Evolutionary conservation across 2,797 vertebrate genomes (phyloP), one percentile per base, ranked within the genome.

Genomic region (Eulemur coronatus): DNA sequence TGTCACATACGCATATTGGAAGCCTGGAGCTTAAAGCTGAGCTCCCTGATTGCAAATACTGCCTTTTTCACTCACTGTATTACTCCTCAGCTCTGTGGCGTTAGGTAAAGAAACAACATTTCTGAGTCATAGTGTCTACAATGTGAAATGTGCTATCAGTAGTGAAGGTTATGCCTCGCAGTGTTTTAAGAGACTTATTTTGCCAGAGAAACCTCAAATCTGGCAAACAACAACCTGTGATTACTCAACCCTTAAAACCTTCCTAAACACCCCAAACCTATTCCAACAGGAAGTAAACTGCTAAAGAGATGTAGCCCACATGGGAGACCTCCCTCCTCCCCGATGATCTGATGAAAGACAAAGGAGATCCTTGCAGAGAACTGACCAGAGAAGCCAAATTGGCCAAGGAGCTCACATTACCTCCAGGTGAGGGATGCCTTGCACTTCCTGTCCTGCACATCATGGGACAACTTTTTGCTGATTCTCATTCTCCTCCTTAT

Each of bases 1-100:
- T 94, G 95, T 89, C n/a, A 55, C 4, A 33, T 17, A 92, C 55
- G 22, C 55, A 59, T 55, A 22, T 7, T 33, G 28, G 67, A 81
- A 48, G 11, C 7, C 57, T 67, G 63, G 41, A 7, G 0, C 18
- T 91, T 55, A 86, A 15, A 91, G 84, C 22, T 59, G 52, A 79
- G 79, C 7, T 75, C 7, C 5, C 8, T 41, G 65, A 50, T 55
- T 89, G 7, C n/a, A 73, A 85, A 72, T 26, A 93, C 5, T 41
- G 55, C 12, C 20, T 65, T 73, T 70, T 41, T n/a, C 22, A 22
- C 33, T 61, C 33, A 52, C 26, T 81, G 7, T 52, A 13, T 90
- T 79, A 41, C 1, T 59, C 6, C 30, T 28, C 35, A 50, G 46
- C 5, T 48, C 2, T 41, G 50, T 26, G 52, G n/a, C 78, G 52